These are phyloP conservation scores for Megalonaias nervosa DNA, from an alignment of 1,140 invertebrate species.

Conservation along the genomic window DNA sequence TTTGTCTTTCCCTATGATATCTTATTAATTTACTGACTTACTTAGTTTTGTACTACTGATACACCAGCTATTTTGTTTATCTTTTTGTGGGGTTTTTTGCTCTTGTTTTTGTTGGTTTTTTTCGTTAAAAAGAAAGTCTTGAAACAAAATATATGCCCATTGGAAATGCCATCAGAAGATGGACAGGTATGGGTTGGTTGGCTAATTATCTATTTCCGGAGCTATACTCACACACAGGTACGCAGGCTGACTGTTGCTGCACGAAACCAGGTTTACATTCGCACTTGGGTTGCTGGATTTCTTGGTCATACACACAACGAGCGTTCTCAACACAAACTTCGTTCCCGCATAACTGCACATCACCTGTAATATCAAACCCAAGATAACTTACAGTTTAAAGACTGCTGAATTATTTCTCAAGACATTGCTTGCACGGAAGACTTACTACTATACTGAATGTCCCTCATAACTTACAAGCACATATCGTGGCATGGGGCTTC, in stretches of 20 bases:
- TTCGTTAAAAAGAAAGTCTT: neutral
- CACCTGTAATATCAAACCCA: slow-evolving; percentile 49
- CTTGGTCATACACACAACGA: slow-evolving; percentile 67
- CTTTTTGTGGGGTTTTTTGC: too few species aligned
- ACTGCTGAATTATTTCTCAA: too few species aligned
- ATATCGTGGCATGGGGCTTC: too few species aligned
- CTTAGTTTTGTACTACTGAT: neutral
- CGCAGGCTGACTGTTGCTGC: slow-evolving; percentile 50
- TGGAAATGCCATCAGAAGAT: too few species aligned
- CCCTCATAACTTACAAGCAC: too few species aligned
- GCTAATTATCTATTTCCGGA: neutral
- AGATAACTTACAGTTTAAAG: too few species aligned
- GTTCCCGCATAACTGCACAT: slow-evolving; percentile 64
- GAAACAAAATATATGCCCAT: neutral
- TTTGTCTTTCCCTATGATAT: too few species aligned
- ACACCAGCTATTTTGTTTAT: neutral
- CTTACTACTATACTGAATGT: too few species aligned
- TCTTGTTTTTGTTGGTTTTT: too few species aligned
- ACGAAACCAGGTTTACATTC: slow-evolving; percentile 57
- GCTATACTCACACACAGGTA: slow-evolving; percentile 46
- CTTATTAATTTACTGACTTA: neutral
- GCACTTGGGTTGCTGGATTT: slow-evolving; percentile 54
- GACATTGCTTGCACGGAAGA: too few species aligned
- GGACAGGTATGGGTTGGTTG: too few species aligned
- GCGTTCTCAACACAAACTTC: slow-evolving; percentile 75